Conservation (phyloP, 2,113 vertebrate genomes). For the Rhinoderma darwinii region DNA sequence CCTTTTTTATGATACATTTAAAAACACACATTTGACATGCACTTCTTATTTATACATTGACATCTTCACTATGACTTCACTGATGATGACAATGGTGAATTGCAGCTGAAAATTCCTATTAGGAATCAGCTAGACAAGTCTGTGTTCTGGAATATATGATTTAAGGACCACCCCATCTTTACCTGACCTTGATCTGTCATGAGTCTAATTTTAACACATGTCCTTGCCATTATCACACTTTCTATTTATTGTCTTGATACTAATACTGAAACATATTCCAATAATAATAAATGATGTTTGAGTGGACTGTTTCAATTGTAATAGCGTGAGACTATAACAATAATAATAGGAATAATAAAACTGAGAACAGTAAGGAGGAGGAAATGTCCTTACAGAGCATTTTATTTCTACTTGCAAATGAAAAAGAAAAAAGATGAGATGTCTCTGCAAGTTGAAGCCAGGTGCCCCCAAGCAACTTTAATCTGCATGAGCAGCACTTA, state of each 20-base stretch:
- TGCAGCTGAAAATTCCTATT: not conserved
- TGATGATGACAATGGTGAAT: not conserved
- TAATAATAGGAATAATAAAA: conserved; percentile 45
- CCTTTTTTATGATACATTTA: not conserved
- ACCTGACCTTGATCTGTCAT: conserved; percentile 45
- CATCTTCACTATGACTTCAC: not conserved
- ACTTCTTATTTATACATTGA: not conserved
- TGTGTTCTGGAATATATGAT: conserved; percentile 19
- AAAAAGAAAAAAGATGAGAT: conserved; percentile 58
- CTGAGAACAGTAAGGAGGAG: conserved; percentile 42
- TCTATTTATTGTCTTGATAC: not conserved
- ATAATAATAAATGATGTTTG: conserved; percentile 30
- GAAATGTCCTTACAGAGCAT: conserved; percentile 59
- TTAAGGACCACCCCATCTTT: conserved; percentile 33
- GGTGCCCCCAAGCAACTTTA: conserved; percentile 58
- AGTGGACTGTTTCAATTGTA: conserved; percentile 23
- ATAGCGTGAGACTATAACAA: not conserved
- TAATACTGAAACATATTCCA: not conserved
- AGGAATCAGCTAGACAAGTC: conserved; percentile 1
- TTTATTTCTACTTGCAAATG: conserved; percentile 60
- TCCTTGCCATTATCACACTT: conserved; percentile 25
- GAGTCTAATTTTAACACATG: conserved; percentile 29
- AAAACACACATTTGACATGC: not conserved
- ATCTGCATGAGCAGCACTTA: conserved; percentile 61
- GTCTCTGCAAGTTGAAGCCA: conserved; percentile 57